Conservation (phyloP, 2,797 vertebrate genomes). For the Sebastes steindachneri region DNA sequence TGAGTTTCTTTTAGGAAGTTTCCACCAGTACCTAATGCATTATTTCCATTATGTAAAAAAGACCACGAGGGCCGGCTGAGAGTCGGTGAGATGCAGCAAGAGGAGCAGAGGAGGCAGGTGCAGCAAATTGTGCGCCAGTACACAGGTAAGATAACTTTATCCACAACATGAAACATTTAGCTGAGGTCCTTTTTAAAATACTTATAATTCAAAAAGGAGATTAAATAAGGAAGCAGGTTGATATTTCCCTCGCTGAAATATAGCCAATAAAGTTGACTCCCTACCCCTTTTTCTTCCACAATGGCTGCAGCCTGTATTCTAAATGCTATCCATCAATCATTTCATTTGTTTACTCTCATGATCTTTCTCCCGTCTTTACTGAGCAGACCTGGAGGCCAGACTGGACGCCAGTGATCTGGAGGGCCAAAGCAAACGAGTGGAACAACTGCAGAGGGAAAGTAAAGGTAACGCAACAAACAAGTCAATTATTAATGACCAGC, state of each 20-base stretch:
- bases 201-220: neutral
- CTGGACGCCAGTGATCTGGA: conserved; percentile 21
- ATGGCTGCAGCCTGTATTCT: neutral
- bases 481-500: conserved; percentile 22
- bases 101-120: conserved; percentile 39
- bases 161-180: neutral
- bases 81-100: conserved; percentile 29
- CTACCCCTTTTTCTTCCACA: neutral
- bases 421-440: neutral
- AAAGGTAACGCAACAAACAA: conserved; percentile 27
- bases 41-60: neutral
- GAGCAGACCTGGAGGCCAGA: conserved; percentile 25
- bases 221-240: neutral
- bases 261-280: neutral
- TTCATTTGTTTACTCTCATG: neutral
- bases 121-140: conserved; percentile 22
- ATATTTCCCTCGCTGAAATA: neutral
- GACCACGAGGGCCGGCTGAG: conserved; percentile 36
- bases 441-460: conserved; percentile 22
- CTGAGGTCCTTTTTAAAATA: neutral
- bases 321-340: neutral
- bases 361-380: neutral
- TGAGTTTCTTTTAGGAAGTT: neutral
- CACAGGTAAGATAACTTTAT: conserved; percentile 1
- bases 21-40: neutral